Percentiles rank a stretch among this genome's conserved stretches.
phyloP scores from a whole-genome alignment of 1,140 invertebrate species.

The Drosophila murphyi region DNA sequence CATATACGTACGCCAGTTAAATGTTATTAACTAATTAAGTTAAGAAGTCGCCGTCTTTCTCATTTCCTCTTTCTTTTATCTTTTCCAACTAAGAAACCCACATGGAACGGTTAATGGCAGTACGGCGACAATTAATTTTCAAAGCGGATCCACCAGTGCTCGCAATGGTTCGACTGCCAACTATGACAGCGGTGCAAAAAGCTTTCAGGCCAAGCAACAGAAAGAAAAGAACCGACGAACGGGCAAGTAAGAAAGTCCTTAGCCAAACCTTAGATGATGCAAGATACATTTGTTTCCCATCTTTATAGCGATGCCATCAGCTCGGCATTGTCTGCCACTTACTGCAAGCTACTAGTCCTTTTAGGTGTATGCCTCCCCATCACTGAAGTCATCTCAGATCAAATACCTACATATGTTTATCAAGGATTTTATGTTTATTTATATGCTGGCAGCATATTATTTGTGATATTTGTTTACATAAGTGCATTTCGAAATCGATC shows the following conservation, averaged over 20 bases:
- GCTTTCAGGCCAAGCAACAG: conserved; percentile 71
- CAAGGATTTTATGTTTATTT: conserved; percentile 94
- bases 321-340: conserved; percentile 88
- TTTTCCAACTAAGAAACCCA: conserved; percentile 48
- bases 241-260: conserved; percentile 80
- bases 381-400: conserved; percentile 87
- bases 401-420: conserved; percentile 87
- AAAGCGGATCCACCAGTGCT: conserved; percentile 59
- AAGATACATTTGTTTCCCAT: background rate
- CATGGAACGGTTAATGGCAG: conserved; percentile 74
- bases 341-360: conserved; percentile 90
- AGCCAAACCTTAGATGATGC: background rate
- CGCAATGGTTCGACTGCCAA: conserved; percentile 65
- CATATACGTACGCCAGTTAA: background rate
- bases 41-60: background rate
- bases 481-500: conserved; percentile 88
- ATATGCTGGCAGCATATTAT: conserved; percentile 90
- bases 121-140: conserved; percentile 74
- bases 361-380: conserved; percentile 89
- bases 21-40: background rate
- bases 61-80: background rate
- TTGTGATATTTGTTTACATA: conserved; percentile 90
- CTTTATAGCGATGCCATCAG: conserved; percentile 84
- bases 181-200: conserved; percentile 65
- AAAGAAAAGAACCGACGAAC: conserved; percentile 80